These are phyloP conservation scores for Campylorhamphus procurvoides DNA, from an alignment of 2,113 vertebrate species.

Conservation along the genomic window DNA sequence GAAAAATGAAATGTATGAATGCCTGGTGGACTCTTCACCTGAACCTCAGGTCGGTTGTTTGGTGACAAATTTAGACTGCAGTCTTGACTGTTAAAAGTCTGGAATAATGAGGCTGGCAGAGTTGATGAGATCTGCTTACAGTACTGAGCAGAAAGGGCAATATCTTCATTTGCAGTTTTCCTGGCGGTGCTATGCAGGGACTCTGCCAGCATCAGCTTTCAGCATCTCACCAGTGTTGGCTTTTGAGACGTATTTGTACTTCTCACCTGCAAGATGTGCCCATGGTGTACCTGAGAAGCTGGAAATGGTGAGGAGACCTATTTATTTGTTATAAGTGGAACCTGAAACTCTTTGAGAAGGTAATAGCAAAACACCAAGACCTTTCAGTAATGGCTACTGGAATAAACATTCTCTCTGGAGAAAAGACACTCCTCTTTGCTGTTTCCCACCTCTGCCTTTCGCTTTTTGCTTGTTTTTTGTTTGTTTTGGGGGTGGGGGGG, in stretches of 20 bases:
- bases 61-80: not conserved
- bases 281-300: not conserved
- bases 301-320: not conserved
- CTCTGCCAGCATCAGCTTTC: not conserved
- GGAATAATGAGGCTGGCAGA: not conserved
- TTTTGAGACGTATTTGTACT: not conserved
- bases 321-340: not conserved
- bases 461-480: not conserved
- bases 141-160: not conserved
- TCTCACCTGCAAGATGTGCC: not conserved
- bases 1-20: not conserved
- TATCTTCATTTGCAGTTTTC: not conserved
- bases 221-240: not conserved
- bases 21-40: not conserved
- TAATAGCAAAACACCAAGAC: not conserved
- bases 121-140: not conserved
- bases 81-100: not conserved
- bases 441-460: not conserved
- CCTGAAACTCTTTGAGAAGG: not conserved
- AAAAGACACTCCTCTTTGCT: not conserved
- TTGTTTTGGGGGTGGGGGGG: not conserved
- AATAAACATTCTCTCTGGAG: not conserved
- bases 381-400: not conserved
- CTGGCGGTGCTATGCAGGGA: not conserved
- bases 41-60: not conserved